phyloP scores from a whole-genome alignment of 2,113 vertebrate genomes.

The Protobothrops flavoviridis region DNA sequence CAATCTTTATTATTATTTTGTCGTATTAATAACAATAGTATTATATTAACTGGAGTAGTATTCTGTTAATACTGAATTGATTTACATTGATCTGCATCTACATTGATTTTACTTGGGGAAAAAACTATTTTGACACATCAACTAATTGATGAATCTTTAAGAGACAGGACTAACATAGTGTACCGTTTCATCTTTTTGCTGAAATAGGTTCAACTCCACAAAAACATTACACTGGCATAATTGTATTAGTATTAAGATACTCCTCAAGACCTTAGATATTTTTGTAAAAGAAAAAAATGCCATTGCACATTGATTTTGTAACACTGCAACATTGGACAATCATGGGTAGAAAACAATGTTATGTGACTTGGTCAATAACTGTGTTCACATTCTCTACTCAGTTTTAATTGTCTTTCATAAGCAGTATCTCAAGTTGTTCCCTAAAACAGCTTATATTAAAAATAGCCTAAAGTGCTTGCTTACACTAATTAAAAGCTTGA shows the following conservation, averaged over 20 bases:
- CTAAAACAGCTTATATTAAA: slow-evolving; percentile 22
- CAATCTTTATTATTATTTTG: not conserved
- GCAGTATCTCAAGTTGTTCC: slow-evolving; percentile 11
- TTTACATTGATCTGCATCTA: not conserved
- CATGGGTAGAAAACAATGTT: not conserved
- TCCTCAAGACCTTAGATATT: not conserved
- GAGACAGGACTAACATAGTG: not conserved
- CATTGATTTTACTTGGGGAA: not conserved
- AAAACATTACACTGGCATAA: not conserved
- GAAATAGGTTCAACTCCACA: not conserved
- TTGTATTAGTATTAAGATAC: not conserved
- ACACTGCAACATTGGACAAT: not conserved
- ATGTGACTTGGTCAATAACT: not conserved
- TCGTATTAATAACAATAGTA: not conserved
- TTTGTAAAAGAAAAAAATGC: not conserved
- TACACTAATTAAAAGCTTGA: slow-evolving; percentile 30
- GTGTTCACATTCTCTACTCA: not conserved
- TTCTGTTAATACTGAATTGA: not conserved
- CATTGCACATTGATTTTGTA: not conserved
- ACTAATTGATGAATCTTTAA: not conserved
- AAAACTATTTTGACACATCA: not conserved
- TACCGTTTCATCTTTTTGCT: not conserved
- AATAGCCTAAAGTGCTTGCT: slow-evolving; percentile 20
- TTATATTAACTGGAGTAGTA: not conserved
- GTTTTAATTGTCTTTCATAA: slow-evolving; percentile 37